Evolutionary conservation across 2,797 vertebrate species (phyloP), one percentile per base, ranked within the genome.

Genomic region (Astyanax mexicanus): DNA sequence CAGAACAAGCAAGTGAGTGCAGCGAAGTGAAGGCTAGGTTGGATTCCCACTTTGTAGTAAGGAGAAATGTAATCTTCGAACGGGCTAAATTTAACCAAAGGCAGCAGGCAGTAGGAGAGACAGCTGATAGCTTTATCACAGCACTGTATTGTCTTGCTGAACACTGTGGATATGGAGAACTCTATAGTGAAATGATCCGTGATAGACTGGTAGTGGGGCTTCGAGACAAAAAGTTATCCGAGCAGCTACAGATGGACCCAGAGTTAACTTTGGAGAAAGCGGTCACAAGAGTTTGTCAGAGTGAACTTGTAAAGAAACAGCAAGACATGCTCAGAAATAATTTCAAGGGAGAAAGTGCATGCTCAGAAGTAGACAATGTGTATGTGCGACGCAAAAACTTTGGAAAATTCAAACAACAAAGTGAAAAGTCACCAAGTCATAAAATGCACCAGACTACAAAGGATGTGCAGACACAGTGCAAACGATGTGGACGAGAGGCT

Each of bases 241-340:
- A 32, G 69, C 69, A 7, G 57, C n/a, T n/a, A n/a, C n/a, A n/a
- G n/a, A n/a, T n/a, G n/a, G n/a, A n/a, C n/a, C n/a, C n/a, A n/a
- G n/a, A 82, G 10, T 13, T 74, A 12, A 71, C 61, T 1, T 19
- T 74, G n/a, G 27, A 69, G 15, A 76, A 52, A 35, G 44, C 23
- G 1, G 52, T 80, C 1, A 72, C 4, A 1, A 29, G 37, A 5
- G 74, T 52, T 5, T 7, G 3, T 23, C 66, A 74, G 4, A 35
- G 38, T 0, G 23, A 73, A 21, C 27, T 42, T 5, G 21, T 51
- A 3, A 66, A 67, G 23, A 78, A 69, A 15, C 71, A 74, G 21
- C 12, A 54, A 21, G 64, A 79, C 54, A 15, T 77, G 23, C 51
- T 78, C 7, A 70, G 64, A 9, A 13, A 13, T 1, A 54, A 67